Evolutionary conservation across 2,797 vertebrate genomes (phyloP), one percentile per base, ranked within the genome.

Genomic region (Smutsia temminckii): DNA sequence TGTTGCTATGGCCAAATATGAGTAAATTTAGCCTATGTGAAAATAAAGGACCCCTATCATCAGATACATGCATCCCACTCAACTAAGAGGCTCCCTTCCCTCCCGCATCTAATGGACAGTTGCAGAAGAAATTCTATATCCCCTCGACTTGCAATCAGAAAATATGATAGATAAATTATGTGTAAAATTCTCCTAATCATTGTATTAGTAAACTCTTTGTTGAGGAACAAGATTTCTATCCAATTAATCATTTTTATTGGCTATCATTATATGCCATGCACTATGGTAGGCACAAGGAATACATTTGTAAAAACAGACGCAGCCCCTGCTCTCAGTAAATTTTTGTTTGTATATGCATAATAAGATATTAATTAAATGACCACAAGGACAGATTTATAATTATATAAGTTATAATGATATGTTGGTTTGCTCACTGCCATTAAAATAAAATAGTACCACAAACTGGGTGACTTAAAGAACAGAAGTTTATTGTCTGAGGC

Each of bases 11-110:
- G 59, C 42, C 92, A 46, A 61, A 94, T 93, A 57, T 51, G 42
- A 88, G 37, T 80, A 93, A 95, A 96, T 94, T 95, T 95, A 95
- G 89, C 57, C 37, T 79, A 25, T n/a, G 32, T 74, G 80, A 95
- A 91, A 97, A 88, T 91, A 85, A 93, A 96, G 27, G 59, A 92
- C 72, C 53, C 55, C 42, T 88, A 21, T 83, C 59, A 68, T 77
- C 32, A 93, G 68, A 81, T 51, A 72, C 23, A 61, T 16, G 8
- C 29, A 89, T 69, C 51, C 66, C 23, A 94, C 34, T 57, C 18
- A 94, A n/a, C 42, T 57, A 64, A 69, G 40, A 72, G 20, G 13
- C 27, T 87, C 87, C 79, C 74, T 85, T 85, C 21, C 63, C 85
- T 49, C 85, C n/a, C 20, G 20, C n/a, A 61, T 57, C 32, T 85